Percentiles rank a stretch among this genome's conserved stretches.
Conservation (phyloP, 2,797 vertebrate species). For the Halcyon chelicuti region DNA sequence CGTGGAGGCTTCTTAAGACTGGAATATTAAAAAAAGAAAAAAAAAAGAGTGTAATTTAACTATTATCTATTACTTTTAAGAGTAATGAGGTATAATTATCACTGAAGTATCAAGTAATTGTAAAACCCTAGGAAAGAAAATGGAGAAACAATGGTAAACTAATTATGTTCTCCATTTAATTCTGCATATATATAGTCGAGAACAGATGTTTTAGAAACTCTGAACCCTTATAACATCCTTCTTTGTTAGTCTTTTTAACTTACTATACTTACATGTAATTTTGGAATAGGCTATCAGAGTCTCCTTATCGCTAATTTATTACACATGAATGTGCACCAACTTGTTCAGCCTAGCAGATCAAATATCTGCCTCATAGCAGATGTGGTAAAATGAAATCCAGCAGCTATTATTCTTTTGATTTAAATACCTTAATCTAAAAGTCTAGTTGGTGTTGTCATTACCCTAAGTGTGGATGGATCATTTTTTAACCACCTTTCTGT, state of each 20-base stretch:
- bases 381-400: slow-evolving; percentile 24
- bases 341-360: background rate
- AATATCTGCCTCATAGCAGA: slow-evolving; percentile 4
- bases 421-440: slow-evolving; percentile 30
- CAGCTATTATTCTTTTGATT: slow-evolving; percentile 16
- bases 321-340: background rate
- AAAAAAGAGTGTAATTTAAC: background rate
- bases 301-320: slow-evolving; percentile 35
- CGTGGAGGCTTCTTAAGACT: background rate
- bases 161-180: background rate
- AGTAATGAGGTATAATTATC: background rate
- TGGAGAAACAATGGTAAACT: background rate
- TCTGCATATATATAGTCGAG: background rate
- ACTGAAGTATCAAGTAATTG: background rate
- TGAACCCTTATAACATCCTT: background rate
- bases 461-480: background rate
- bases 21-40: background rate
- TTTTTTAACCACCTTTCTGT: background rate
- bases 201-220: background rate
- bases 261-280: background rate
- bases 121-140: background rate
- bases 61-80: background rate
- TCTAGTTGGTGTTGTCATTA: background rate
- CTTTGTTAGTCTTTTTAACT: background rate
- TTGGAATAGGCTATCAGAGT: background rate